Conservation (phyloP, 2,888 invertebrate species). For the Panzeria rudis region DNA sequence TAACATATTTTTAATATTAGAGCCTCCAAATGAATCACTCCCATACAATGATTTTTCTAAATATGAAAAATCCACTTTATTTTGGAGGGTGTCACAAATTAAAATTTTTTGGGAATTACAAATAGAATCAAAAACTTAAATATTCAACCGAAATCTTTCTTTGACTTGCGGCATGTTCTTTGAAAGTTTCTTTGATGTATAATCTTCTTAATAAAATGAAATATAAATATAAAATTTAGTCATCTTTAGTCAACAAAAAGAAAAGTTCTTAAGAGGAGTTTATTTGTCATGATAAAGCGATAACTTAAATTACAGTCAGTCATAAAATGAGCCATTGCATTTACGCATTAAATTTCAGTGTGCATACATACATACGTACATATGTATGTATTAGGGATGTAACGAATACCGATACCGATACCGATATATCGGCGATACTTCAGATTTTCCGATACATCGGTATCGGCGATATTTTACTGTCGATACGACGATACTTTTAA, state of each 20-base stretch:
- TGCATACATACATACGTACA: neutral
- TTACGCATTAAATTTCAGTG: neutral
- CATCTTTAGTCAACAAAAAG: conserved; percentile 1
- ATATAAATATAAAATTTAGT: conserved; percentile 18
- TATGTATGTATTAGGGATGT: neutral
- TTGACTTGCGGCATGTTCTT: neutral
- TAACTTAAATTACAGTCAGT: neutral
- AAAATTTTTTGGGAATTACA: neutral
- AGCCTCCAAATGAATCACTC: too few relatives aligned
- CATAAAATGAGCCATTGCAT: neutral
- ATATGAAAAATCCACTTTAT: neutral
- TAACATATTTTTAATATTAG: too few relatives aligned
- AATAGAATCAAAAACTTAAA: neutral
- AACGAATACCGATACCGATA: too few relatives aligned
- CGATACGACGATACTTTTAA: too few relatives aligned
- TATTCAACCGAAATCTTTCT: neutral
- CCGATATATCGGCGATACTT: too few relatives aligned
- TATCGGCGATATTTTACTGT: too few relatives aligned
- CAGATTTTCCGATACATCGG: too few relatives aligned
- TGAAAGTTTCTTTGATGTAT: conserved; percentile 17
- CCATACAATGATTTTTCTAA: too few relatives aligned
- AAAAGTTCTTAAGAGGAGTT: neutral
- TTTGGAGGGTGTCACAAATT: neutral
- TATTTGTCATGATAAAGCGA: neutral
- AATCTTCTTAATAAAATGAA: neutral